Conservation (phyloP, 2,888 invertebrate species). For the Temnothorax rugatulus region DNA sequence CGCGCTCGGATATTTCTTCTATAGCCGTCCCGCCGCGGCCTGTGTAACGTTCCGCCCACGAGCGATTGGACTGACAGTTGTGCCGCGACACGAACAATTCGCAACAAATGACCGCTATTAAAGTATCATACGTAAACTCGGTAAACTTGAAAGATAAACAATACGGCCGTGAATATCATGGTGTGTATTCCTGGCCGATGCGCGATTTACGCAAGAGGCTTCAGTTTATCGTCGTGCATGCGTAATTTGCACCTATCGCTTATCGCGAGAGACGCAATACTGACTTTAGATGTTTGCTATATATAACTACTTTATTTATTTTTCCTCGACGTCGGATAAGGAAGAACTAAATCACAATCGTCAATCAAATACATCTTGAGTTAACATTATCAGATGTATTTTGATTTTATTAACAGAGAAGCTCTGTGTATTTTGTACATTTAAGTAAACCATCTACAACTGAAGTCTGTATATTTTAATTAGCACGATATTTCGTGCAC, state of each 20-base stretch:
- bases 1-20: conserved; percentile 2
- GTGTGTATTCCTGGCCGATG: not conserved
- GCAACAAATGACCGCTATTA: conserved; percentile 32
- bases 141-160: conserved; percentile 35
- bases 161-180: not conserved
- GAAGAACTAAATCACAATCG: not conserved
- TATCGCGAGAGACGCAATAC: not conserved
- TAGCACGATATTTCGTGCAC: not conserved
- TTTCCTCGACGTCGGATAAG: not conserved
- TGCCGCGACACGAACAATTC: conserved; percentile 14
- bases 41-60: not conserved
- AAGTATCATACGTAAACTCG: conserved; percentile 16
- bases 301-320: not conserved
- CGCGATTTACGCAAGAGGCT: not conserved
- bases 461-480: not conserved
- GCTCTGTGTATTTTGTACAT: not conserved
- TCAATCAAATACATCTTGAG: not conserved
- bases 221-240: not conserved
- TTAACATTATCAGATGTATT: not conserved
- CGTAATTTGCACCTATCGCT: not conserved
- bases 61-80: conserved; percentile 19
- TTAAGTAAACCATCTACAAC: not conserved
- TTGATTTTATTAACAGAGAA: not conserved
- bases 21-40: not conserved
- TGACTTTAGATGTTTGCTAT: not conserved